Conservation (phyloP, 2,797 vertebrate species). For the Sebastes goodei region DNA sequence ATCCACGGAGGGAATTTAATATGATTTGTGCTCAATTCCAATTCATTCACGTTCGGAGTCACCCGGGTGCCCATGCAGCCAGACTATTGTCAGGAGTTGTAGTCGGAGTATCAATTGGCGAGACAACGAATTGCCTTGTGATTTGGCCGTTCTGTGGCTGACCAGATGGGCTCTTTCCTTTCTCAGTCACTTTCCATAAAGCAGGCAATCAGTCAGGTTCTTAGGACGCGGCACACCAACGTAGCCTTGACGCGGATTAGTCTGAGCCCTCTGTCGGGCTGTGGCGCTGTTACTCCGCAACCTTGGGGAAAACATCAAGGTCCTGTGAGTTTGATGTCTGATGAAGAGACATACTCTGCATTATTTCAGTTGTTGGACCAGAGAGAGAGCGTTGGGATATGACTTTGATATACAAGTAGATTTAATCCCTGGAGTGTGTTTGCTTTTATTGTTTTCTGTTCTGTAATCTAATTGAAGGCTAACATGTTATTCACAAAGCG, state of each 20-base stretch:
- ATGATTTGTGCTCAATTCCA: constrained; percentile 27
- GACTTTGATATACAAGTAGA: constrained; percentile 1
- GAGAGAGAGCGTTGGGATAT: not conserved
- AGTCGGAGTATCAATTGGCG: not conserved
- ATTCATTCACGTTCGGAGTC: constrained; percentile 37
- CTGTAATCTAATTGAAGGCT: constrained; percentile 4
- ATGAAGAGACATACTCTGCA: constrained; percentile 13
- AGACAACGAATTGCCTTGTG: constrained; percentile 33
- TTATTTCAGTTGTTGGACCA: constrained; percentile 5
- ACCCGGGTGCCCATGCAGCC: constrained; percentile 9
- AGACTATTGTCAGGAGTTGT: constrained; percentile 17
- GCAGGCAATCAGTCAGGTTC: constrained; percentile 66
- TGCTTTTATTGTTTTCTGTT: not conserved
- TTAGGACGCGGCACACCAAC: constrained; percentile 10
- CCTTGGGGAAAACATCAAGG: constrained; percentile 37
- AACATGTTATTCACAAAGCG: constrained; percentile 1
- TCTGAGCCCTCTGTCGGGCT: constrained; percentile 1
- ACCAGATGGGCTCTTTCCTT: constrained; percentile 64
- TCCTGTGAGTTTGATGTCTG: constrained; percentile 12
- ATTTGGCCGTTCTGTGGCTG: constrained; percentile 15
- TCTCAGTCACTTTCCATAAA: constrained; percentile 70
- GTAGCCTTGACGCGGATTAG: constrained; percentile 33
- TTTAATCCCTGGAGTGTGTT: constrained; percentile 7
- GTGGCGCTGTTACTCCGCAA: constrained; percentile 10
- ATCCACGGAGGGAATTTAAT: not conserved